These are phyloP conservation scores for Glareola pratincola DNA, from an alignment of 2,113 vertebrate species.

Conservation along the genomic window DNA sequence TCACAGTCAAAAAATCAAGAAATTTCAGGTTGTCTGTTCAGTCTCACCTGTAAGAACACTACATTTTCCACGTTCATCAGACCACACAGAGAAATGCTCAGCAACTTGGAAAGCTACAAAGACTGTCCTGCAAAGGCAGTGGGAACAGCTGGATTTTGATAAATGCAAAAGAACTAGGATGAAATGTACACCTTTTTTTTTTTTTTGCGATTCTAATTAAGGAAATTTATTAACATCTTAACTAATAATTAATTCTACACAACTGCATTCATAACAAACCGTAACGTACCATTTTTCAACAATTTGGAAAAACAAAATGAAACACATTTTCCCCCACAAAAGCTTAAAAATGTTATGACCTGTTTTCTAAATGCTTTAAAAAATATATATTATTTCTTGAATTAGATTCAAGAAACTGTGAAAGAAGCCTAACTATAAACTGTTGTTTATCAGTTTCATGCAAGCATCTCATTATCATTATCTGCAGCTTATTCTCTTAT, in stretches of 20 bases:
- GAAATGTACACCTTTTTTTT: neutral
- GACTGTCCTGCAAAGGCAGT: neutral
- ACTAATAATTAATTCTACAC: neutral
- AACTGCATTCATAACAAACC: neutral
- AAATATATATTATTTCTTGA: neutral
- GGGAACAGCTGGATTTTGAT: neutral
- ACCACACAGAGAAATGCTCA: neutral
- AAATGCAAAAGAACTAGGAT: neutral
- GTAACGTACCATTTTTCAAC: neutral
- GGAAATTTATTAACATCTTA: neutral
- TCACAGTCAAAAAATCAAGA: neutral
- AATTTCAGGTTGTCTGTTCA: neutral
- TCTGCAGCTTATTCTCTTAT: neutral
- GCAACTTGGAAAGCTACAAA: no score
- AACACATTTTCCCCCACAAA: neutral
- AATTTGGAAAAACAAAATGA: neutral
- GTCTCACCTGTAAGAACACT: neutral
- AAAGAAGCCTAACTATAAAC: neutral
- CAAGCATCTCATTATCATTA: neutral
- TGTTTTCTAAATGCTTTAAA: neutral
- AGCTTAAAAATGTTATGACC: neutral
- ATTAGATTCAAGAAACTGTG: neutral
- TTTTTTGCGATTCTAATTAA: neutral
- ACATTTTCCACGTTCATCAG: neutral
- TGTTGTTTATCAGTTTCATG: neutral